Conservation (phyloP, 2,888 invertebrate species). For the Hirudinaria manillensis region DNA sequence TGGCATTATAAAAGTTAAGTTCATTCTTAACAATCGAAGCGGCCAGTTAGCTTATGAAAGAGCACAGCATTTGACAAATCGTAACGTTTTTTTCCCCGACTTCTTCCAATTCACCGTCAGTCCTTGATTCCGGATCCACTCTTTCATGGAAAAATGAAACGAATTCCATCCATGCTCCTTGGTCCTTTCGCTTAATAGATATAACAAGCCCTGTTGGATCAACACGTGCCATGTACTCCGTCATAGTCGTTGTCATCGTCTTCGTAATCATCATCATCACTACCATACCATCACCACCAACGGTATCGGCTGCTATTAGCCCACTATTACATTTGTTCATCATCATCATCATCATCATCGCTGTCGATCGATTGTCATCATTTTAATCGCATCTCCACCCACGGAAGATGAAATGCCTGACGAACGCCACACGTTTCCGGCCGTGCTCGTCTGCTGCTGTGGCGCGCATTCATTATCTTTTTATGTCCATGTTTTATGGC, state of each 20-base stretch:
- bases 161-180: no score
- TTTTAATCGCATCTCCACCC: background rate
- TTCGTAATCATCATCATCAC: conserved; percentile 27
- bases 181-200: no score
- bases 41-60: no score
- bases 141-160: no score
- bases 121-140: no score
- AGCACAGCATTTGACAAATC: no score
- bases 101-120: no score
- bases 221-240: background rate
- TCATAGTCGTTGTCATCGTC: conserved; percentile 8
- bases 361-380: background rate
- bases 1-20: no score
- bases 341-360: background rate
- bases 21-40: no score
- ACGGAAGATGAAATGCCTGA: no score
- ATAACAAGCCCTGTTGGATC: background rate
- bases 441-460: background rate
- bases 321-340: background rate
- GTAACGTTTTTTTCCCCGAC: no score
- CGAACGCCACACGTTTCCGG: background rate
- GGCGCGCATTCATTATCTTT: background rate
- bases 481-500: background rate
- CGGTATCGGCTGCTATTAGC: background rate
- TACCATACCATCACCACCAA: conserved; percentile 9